phyloP scores from a whole-genome alignment of 2,797 vertebrate species.

The Neostethus bicornis region DNA sequence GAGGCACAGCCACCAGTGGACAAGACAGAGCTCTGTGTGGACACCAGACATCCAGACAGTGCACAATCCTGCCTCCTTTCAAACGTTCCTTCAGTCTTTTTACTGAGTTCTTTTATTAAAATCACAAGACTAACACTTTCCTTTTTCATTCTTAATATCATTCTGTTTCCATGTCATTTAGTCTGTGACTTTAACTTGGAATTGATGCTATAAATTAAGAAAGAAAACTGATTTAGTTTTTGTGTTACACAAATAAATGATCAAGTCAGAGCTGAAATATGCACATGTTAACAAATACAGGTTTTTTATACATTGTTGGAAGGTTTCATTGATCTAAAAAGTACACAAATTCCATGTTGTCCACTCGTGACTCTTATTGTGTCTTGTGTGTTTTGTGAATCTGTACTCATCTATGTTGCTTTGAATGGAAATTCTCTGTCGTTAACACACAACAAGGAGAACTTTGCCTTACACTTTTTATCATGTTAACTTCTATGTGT shows the following conservation, averaged over 20 bases:
- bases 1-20: conserved; percentile 81
- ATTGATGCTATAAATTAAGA: neutral
- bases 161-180: conserved; percentile 11
- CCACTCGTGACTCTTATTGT: too few species aligned
- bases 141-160: neutral
- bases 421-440: too few species aligned
- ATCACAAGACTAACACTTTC: conserved; percentile 7
- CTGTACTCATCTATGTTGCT: too few species aligned
- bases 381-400: too few species aligned
- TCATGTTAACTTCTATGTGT: too few species aligned
- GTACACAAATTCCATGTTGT: too few species aligned
- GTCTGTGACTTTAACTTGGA: neutral
- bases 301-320: too few species aligned
- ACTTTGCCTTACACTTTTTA: too few species aligned
- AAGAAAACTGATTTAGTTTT: neutral
- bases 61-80: conserved; percentile 62
- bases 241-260: too few species aligned
- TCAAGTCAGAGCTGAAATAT: neutral
- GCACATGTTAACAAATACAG: neutral
- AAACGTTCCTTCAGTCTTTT: conserved; percentile 36
- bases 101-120: conserved; percentile 26
- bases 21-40: conserved; percentile 73
- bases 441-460: too few species aligned
- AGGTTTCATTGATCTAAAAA: too few species aligned
- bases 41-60: conserved; percentile 75